Evolutionary conservation across 2,797 vertebrate species (phyloP).

Genomic region (Centropyge bicolor): DNA sequence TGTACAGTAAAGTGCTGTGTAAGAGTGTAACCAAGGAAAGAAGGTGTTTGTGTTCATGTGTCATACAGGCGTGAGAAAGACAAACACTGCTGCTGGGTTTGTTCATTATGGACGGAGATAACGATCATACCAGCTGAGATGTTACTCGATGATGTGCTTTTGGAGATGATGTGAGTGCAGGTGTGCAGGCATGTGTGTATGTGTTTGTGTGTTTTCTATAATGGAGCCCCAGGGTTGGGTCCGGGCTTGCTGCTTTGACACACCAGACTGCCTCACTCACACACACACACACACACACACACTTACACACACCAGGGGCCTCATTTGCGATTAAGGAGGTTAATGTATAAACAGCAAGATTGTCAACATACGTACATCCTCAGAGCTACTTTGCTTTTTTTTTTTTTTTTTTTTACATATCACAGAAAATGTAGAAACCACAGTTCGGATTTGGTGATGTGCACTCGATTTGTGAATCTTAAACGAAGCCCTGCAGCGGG

Average conservation of each 20-base stretch:
- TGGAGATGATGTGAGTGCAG: slow-evolving; percentile 41
- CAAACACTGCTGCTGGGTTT: slow-evolving; percentile 22
- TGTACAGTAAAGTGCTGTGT: slow-evolving; percentile 39
- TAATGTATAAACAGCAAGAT: slow-evolving; percentile 34
- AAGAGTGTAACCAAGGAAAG: slow-evolving; percentile 36
- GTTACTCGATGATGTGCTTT: slow-evolving; percentile 44
- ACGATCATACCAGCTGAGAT: slow-evolving; percentile 20
- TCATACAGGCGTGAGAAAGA: slow-evolving; percentile 22
- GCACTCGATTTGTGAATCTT: slow-evolving; percentile 33
- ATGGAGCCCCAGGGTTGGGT: slow-evolving; percentile 61
- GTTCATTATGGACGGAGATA: slow-evolving; percentile 40
- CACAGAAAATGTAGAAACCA: slow-evolving; percentile 34
- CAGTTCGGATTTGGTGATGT: slow-evolving; percentile 32
- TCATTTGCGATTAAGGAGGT: slow-evolving; percentile 39
- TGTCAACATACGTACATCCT: slow-evolving; percentile 50
- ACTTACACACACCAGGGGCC: slow-evolving; percentile 41
- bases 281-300: slow-evolving; percentile 14
- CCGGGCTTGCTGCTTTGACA: slow-evolving; percentile 78
- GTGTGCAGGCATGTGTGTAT: slow-evolving; percentile 39
- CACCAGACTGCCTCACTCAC: slow-evolving; percentile 78
- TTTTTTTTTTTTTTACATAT: slow-evolving; percentile 56
- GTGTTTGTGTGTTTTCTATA: slow-evolving; percentile 64
- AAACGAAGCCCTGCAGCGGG: slow-evolving; percentile 47
- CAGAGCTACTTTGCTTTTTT: slow-evolving; percentile 44
- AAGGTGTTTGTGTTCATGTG: slow-evolving; percentile 33